phyloP scores from a whole-genome alignment of 2,113 vertebrate genomes.

The Sclerurus mexicanus region DNA sequence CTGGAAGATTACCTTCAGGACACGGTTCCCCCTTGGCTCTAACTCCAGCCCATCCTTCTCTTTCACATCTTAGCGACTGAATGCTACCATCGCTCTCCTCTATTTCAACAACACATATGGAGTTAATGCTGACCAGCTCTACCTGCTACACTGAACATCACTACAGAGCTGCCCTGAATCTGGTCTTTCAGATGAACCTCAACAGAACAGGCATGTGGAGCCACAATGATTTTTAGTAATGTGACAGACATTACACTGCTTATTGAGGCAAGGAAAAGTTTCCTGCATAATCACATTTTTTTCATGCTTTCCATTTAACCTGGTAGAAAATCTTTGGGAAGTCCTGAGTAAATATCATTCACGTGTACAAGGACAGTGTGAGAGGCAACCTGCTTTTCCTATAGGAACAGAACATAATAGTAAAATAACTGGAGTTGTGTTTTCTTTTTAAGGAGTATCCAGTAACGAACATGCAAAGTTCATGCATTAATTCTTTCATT shows the following conservation, averaged over 20 bases:
- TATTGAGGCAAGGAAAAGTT: not conserved
- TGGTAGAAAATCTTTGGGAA: not conserved
- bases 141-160: not conserved
- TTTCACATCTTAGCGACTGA: not conserved
- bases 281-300: not conserved
- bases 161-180: not conserved
- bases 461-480: not conserved
- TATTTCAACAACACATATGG: fast-evolving
- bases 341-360: not conserved
- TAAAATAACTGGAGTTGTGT: fast-evolving
- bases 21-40: fast-evolving
- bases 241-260: not conserved
- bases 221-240: not conserved
- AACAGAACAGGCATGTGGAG: not conserved
- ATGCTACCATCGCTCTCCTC: not conserved
- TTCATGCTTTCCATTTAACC: not conserved
- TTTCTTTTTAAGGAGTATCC: not conserved
- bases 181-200: not conserved
- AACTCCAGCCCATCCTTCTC: not conserved
- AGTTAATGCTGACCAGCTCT: not conserved
- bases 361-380: not conserved
- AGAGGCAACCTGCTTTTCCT: not conserved
- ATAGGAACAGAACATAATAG: not conserved
- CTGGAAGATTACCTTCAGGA: not conserved
- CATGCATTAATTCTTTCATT: not conserved